Conservation (phyloP, 2,888 invertebrate genomes). For the Epinotia bilunana region DNA sequence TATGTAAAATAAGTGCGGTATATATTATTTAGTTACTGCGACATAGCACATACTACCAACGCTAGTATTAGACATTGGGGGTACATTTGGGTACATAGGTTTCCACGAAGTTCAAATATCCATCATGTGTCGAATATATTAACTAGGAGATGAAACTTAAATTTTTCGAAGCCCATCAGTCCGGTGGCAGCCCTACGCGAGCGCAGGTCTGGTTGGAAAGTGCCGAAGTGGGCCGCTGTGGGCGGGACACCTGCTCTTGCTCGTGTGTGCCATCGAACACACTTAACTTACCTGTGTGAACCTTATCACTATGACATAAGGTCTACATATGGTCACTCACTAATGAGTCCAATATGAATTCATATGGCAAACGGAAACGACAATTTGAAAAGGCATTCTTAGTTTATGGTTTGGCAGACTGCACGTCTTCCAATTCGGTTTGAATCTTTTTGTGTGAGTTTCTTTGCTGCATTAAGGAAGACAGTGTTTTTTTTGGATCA, state of each 20-base stretch:
- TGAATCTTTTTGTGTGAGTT: neutral
- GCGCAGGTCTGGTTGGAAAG: conserved; percentile 51
- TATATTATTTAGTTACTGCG: no score
- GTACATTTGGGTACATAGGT: no score
- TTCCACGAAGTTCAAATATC: no score
- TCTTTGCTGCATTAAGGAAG: neutral
- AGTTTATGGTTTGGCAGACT: neutral
- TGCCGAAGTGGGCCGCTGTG: conserved; percentile 49
- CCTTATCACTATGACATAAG: neutral
- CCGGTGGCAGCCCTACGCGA: conserved; percentile 20
- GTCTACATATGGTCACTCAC: no score
- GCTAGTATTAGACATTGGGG: no score
- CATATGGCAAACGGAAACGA: neutral
- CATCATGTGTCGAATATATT: no score
- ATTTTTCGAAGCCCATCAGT: neutral
- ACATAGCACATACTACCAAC: no score
- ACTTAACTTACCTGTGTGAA: neutral
- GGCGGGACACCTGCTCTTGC: conserved; percentile 38
- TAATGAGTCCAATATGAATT: neutral
- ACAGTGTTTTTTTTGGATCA: no score
- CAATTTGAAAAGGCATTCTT: neutral
- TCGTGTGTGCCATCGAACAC: conserved; percentile 8
- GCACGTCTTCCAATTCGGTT: neutral
- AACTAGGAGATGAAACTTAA: neutral
- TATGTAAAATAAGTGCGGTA: no score